Conservation (phyloP, 2,113 vertebrate genomes). For the Thalassoma bifasciatum region DNA sequence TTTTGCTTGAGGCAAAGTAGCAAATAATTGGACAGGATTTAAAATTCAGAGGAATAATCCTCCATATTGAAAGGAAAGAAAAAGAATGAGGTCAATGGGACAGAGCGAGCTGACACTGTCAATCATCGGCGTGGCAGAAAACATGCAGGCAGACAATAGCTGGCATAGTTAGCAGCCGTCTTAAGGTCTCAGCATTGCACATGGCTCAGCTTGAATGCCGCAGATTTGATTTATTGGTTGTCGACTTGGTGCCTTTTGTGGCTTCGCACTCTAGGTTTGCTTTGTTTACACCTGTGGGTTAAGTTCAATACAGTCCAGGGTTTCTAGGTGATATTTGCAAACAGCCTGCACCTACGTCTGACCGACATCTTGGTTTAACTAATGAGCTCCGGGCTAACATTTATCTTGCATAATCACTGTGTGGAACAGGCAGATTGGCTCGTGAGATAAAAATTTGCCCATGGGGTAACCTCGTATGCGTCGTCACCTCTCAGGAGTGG, state of each 20-base stretch:
- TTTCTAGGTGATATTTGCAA: slow-evolving; percentile 33
- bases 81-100: slow-evolving; percentile 78
- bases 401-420: slow-evolving; percentile 22
- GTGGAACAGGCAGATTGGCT: slow-evolving; percentile 46
- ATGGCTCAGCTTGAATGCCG: slow-evolving; percentile 39
- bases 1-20: slow-evolving; percentile 48
- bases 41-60: slow-evolving; percentile 57
- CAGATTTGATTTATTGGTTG: slow-evolving; percentile 57
- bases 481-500: slow-evolving; percentile 35
- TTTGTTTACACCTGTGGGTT: slow-evolving; percentile 66
- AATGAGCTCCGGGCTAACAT: slow-evolving; percentile 27
- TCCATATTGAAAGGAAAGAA: slow-evolving; percentile 26
- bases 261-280: slow-evolving; percentile 7
- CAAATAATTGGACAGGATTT: slow-evolving; percentile 60
- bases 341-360: slow-evolving; percentile 5
- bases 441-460: slow-evolving; percentile 21
- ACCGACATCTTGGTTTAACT: slow-evolving; percentile 21
- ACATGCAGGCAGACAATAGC: slow-evolving; percentile 75
- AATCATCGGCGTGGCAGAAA: slow-evolving; percentile 77
- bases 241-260: slow-evolving; percentile 35
- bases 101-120: slow-evolving; percentile 77
- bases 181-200: slow-evolving; percentile 67
- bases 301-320: slow-evolving; percentile 27
- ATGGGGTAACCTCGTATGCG: slow-evolving; percentile 29
- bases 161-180: slow-evolving; percentile 78